Evolutionary conservation across 2,888 invertebrate species (phyloP).

Genomic region (Keiferia lycopersicella): DNA sequence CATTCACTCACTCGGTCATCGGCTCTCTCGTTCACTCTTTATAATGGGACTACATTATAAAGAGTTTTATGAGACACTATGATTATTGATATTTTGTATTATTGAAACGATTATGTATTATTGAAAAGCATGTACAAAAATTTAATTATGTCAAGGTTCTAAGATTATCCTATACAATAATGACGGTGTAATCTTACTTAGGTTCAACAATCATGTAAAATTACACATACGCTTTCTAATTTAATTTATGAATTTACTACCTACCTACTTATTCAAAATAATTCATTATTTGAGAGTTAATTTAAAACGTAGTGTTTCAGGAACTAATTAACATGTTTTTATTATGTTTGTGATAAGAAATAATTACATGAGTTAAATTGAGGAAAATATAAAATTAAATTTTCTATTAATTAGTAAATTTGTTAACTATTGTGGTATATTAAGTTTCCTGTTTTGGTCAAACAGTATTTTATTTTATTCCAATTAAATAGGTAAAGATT

Average conservation of each 20-base stretch:
- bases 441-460: slow-evolving; percentile 21
- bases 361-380: slow-evolving; percentile 21
- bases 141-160: no score
- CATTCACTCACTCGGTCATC: slow-evolving; percentile 47
- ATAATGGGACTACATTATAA: not conserved
- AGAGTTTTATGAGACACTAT: not conserved
- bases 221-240: no score
- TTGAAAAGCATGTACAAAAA: no score
- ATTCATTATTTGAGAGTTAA: not conserved
- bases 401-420: not conserved
- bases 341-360: slow-evolving; percentile 19
- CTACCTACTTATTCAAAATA: no score
- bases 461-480: slow-evolving; percentile 13
- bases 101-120: no score
- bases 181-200: no score
- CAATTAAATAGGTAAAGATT: slow-evolving; percentile 19
- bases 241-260: no score
- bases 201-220: no score
- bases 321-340: slow-evolving; percentile 16
- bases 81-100: not conserved
- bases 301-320: not conserved
- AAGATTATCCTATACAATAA: no score
- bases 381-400: slow-evolving; percentile 23
- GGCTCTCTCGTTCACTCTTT: slow-evolving; percentile 8
- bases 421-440: not conserved